Base-by-base conservation (phyloP, 2,888 invertebrate genomes). In the Nudaria mundana region DNA sequence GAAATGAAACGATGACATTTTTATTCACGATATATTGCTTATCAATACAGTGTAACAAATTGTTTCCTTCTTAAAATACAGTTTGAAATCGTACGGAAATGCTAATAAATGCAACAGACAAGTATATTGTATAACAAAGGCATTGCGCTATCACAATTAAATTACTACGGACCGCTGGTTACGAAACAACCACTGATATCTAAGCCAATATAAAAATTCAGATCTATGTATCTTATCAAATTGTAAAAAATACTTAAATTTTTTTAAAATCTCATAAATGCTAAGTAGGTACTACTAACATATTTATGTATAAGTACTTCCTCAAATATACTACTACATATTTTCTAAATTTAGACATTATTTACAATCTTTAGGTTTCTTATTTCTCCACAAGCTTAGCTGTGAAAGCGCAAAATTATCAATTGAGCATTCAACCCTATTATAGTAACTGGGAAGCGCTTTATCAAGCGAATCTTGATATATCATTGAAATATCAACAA, bases 1-100 rank as follows among this genome's bases (percentile, higher is more conserved):
- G 12, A 41, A 72, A 66, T 72, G 55, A 49, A 69, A 44, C 51
- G 34, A 52, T 40, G 31, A 50, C 66, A 59, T 41, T 76, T 81
- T 85, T 79, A 83, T 81, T 85, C 71, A 77, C 79, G 78, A 85
- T 87, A 88, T 88, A 88, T 88, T 87, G 87, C 87, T 87, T 88
- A 88, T 81, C 83, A 82, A 74, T 86, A 87, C 77, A 81, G 78
- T 82, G 76, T 83, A 87, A 87, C 86, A 87, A 81, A 82, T 62
- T 69, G 76, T 75, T 76, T 72, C 75, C 82, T 74, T 76, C 78
- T 73, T 77, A 80, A 71, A 79, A 76, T 78, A 73, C 69, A 77
- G 71, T 69, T 78, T 77, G 78, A 81, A 73, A 75, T 73, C 72
- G 65, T 72, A 70, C 76, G 69, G 71, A 88, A 87, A 88, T 87